A percentile compares a stretch with the other conserved stretches of the same genome.
These are phyloP conservation scores for Anthoptus insignis DNA, from an alignment of 2,888 invertebrate genomes.

Conservation along the genomic window DNA sequence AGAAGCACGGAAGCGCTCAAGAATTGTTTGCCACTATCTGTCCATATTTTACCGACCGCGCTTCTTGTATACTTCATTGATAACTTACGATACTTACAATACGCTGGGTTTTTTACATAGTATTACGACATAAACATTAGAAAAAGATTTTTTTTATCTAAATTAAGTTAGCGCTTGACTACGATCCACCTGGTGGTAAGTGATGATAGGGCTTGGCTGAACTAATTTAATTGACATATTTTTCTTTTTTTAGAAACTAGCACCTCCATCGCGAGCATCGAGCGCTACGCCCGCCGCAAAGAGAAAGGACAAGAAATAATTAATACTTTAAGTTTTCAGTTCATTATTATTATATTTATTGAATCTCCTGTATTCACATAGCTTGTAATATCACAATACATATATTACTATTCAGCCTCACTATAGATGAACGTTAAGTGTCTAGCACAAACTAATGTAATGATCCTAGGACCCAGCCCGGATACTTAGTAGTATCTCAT, in stretches of 20 bases:
- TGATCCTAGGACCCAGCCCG: conserved; percentile 24
- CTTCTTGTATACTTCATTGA: no score
- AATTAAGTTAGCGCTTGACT: no score
- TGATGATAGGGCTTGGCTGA: no score
- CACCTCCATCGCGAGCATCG: conserved; percentile 67
- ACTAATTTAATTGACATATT: not conserved
- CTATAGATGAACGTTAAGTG: conserved; percentile 57
- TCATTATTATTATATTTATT: conserved; percentile 80
- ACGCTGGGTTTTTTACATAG: no score
- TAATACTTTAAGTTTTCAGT: conserved; percentile 71
- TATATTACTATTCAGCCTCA: conserved; percentile 66
- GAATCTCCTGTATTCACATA: conserved; percentile 81
- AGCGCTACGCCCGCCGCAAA: conserved; percentile 81
- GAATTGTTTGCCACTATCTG: no score
- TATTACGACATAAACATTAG: no score
- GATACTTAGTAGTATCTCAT: no score
- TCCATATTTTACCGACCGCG: no score
- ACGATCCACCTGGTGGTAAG: no score
- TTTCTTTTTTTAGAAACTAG: conserved; percentile 62
- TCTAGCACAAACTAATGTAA: conserved; percentile 18
- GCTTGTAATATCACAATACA: conserved; percentile 85
- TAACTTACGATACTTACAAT: no score
- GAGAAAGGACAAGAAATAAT: conserved; percentile 85
- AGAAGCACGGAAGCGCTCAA: no score
- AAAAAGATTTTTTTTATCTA: no score